Conservation (phyloP, 2,113 vertebrate species). For the Bombycilla garrulus region DNA sequence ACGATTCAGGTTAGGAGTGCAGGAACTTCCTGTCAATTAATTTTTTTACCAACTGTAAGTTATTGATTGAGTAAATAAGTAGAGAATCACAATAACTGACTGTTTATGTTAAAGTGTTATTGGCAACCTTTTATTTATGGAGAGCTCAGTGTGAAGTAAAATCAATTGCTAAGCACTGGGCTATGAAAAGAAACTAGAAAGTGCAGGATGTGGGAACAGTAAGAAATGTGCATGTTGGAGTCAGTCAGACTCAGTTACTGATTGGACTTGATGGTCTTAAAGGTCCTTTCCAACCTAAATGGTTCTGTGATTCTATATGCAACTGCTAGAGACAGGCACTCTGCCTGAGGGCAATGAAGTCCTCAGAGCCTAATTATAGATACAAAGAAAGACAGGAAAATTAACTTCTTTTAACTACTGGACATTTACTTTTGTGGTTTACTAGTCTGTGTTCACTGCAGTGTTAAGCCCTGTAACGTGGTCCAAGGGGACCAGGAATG, state of each 20-base stretch:
- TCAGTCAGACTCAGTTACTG: background rate
- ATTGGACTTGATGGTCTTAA: background rate
- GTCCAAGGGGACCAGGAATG: background rate
- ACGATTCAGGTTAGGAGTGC: background rate
- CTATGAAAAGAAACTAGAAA: background rate
- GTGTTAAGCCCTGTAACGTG: background rate
- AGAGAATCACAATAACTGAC: background rate
- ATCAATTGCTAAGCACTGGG: constrained; percentile 31
- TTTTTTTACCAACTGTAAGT: background rate
- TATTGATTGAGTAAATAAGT: background rate
- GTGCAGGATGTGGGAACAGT: background rate
- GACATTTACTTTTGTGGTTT: background rate
- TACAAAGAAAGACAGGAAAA: background rate
- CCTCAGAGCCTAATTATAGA: background rate
- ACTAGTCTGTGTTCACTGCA: background rate
- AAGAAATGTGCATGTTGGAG: background rate
- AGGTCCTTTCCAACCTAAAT: background rate
- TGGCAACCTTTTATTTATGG: background rate
- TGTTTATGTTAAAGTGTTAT: background rate
- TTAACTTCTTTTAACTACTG: background rate
- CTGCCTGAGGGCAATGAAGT: background rate
- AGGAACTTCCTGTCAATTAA: background rate
- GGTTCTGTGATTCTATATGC: background rate
- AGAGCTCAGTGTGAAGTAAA: constrained; percentile 27
- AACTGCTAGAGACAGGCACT: background rate